These are phyloP conservation scores for Lacanobia oleracea DNA, from an alignment of 2,888 invertebrate species.

Conservation along the genomic window DNA sequence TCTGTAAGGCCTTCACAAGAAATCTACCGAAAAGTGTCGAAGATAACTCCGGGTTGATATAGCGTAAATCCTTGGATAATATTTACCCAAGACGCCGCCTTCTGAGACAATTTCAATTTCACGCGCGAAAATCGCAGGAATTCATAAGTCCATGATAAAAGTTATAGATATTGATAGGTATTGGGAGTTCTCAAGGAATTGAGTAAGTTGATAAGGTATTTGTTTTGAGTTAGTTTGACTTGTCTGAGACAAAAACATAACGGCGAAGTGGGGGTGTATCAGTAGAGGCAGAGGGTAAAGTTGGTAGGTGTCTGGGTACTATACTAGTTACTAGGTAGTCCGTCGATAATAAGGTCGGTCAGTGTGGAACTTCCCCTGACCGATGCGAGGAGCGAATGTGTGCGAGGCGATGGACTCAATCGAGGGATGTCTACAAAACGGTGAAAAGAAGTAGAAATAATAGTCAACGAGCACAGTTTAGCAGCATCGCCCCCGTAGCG, in stretches of 20 bases:
- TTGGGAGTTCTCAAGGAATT: conserved; percentile 6
- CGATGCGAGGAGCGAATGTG: too few relatives aligned
- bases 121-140: conserved; percentile 67
- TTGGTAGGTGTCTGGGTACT: not conserved
- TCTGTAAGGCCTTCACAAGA: conserved; percentile 1
- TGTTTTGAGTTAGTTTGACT: not conserved
- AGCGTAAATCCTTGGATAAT: conserved; percentile 65
- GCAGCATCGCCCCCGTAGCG: not conserved
- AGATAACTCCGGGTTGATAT: conserved; percentile 44
- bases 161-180: conserved; percentile 30
- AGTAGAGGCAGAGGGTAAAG: not conserved
- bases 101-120: conserved; percentile 70
- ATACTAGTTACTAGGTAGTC: too few relatives aligned
- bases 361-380: too few relatives aligned
- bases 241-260: not conserved
- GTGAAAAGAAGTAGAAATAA: not conserved
- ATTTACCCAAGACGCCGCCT: conserved; percentile 44
- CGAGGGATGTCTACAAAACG: not conserved
- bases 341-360: too few relatives aligned
- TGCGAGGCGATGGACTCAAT: too few relatives aligned
- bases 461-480: not conserved
- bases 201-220: not conserved
- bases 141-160: conserved; percentile 41
- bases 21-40: conserved; percentile 35
- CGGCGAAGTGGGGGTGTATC: not conserved